Evolutionary conservation across 2,888 invertebrate species (phyloP).

Genomic region (Taphrorychus bicolor): DNA sequence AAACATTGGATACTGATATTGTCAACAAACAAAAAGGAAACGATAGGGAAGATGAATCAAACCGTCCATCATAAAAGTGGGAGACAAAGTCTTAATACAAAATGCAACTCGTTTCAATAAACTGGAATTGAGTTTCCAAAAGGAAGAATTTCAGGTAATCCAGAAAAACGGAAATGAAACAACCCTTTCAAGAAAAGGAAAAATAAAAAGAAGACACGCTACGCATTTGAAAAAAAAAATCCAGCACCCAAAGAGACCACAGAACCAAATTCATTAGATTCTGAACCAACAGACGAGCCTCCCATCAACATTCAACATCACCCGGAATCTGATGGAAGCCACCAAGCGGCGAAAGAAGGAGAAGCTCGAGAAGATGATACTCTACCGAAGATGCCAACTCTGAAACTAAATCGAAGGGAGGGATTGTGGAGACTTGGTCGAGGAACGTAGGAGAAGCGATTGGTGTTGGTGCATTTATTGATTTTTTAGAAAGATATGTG

Average conservation of each 20-base stretch:
- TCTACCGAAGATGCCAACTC: not conserved
- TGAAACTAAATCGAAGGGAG: conserved; percentile 7
- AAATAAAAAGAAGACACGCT: conserved; percentile 6
- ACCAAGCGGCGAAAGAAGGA: too few species aligned
- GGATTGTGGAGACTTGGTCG: conserved; percentile 11
- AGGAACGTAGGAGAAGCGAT: too few species aligned
- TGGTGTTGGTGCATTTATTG: too few species aligned
- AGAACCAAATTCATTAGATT: not conserved
- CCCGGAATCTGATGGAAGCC: not conserved
- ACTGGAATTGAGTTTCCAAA: conserved; percentile 13
- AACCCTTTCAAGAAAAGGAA: not conserved
- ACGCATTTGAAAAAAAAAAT: conserved; percentile 1
- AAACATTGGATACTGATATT: conserved; percentile 40
- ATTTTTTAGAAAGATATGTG: too few species aligned
- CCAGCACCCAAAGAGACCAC: not conserved
- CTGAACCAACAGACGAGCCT: not conserved
- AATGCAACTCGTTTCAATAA: conserved; percentile 30
- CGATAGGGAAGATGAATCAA: conserved; percentile 37
- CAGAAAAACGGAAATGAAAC: conserved; percentile 9
- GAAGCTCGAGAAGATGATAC: not conserved
- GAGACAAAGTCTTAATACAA: conserved; percentile 28
- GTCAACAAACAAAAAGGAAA: conserved; percentile 44
- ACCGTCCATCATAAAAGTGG: conserved; percentile 19
- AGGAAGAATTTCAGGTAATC: conserved; percentile 1
- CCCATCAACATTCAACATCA: not conserved